Conservation (phyloP, 2,797 vertebrate genomes). For the Lates japonicus region DNA sequence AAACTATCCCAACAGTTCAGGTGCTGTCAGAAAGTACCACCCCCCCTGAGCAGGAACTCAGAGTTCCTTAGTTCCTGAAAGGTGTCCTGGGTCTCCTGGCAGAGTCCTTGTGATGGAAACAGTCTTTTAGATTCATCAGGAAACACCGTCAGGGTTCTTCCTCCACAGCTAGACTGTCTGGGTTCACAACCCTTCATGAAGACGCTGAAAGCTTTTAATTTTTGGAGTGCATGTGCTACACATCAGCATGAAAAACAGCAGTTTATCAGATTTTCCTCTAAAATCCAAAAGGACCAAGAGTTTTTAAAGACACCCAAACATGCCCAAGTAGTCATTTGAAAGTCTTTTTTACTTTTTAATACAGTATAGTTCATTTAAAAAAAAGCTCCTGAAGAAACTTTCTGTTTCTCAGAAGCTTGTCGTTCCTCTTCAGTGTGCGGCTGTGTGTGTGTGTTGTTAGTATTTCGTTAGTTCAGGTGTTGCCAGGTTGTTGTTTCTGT, state of each 20-base stretch:
- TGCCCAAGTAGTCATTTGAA: neutral
- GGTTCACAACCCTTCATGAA: slow-evolving; percentile 5
- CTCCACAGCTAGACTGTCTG: neutral
- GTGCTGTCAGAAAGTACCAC: too few species aligned
- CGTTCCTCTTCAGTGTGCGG: slow-evolving; percentile 27
- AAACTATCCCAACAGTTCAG: too few species aligned
- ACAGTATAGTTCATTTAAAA: neutral
- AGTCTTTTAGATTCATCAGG: too few species aligned
- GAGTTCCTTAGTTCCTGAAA: too few species aligned
- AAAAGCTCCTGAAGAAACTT: neutral
- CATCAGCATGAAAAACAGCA: neutral
- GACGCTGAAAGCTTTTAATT: neutral
- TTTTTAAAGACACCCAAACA: neutral
- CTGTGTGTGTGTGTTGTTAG: slow-evolving; percentile 31
- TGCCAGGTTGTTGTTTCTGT: neutral
- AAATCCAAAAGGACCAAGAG: neutral
- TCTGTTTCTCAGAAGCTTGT: neutral
- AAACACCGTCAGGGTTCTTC: neutral
- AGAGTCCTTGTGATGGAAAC: neutral
- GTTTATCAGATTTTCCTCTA: slow-evolving; percentile 5
- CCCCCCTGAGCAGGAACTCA: neutral
- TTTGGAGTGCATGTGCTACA: neutral
- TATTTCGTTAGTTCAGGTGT: slow-evolving; percentile 10
- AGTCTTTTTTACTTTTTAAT: neutral
- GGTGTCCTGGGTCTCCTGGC: neutral